Evolutionary conservation across 2,888 invertebrate species (phyloP).

Genomic region (Emmelina monodactyla): DNA sequence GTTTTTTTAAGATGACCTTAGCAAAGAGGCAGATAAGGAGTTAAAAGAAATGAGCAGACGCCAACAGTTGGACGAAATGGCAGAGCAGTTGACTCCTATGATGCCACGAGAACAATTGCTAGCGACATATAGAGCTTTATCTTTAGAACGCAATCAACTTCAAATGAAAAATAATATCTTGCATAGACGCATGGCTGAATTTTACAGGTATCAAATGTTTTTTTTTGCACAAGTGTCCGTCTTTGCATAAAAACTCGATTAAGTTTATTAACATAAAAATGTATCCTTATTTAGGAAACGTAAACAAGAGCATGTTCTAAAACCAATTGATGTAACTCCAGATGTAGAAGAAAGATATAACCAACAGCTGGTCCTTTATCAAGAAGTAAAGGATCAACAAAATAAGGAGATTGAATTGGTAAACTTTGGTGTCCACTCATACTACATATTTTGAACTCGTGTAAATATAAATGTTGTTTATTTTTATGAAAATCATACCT

Average conservation of each 20-base stretch:
- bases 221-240: too few relatives aligned
- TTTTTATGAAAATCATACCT: constrained; percentile 1
- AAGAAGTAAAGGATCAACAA: constrained; percentile 40
- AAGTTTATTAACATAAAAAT: too few relatives aligned
- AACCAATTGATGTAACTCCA: constrained; percentile 34
- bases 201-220: constrained; percentile 55
- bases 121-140: constrained; percentile 38
- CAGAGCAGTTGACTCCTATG: constrained; percentile 25
- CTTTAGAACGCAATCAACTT: constrained; percentile 31
- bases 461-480: too few relatives aligned
- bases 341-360: constrained; percentile 56
- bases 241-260: too few relatives aligned
- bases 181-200: constrained; percentile 50
- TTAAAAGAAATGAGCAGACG: constrained; percentile 14
- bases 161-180: constrained; percentile 48
- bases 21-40: too few relatives aligned
- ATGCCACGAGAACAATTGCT: constrained; percentile 47
- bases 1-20: too few relatives aligned
- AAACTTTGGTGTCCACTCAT: constrained; percentile 15
- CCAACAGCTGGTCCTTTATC: constrained; percentile 35
- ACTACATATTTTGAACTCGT: neutral
- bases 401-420: constrained; percentile 45
- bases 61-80: constrained; percentile 31
- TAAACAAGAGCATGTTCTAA: constrained; percentile 50
- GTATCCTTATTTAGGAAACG: too few relatives aligned